Evolutionary conservation across 30 jellyfish, hydroid and myxozoan genomes (phyloP).

Genomic region (Aurelia aurita): DNA sequence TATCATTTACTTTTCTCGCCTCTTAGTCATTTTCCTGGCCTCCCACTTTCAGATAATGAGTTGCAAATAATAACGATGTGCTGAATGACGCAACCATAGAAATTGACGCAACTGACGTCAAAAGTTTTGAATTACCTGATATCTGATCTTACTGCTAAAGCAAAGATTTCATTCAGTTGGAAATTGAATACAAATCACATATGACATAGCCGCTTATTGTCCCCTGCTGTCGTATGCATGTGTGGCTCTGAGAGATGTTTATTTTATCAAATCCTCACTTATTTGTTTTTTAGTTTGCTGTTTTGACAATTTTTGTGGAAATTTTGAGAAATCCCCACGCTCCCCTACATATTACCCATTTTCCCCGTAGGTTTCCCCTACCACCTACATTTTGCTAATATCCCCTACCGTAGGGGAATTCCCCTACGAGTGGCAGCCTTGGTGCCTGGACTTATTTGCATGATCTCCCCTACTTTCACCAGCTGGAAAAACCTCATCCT

Average conservation of each 20-base stretch:
- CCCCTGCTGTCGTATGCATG: background rate
- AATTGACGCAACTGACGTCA: too few relatives aligned
- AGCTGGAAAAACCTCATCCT: too few relatives aligned
- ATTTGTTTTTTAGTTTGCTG: background rate
- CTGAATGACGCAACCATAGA: too few relatives aligned
- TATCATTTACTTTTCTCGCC: too few relatives aligned
- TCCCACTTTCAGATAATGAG: too few relatives aligned
- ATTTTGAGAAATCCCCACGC: background rate
- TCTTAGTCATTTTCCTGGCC: too few relatives aligned
- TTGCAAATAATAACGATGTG: too few relatives aligned
- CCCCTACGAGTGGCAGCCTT: constrained; percentile 73
- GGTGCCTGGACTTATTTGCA: too few relatives aligned
- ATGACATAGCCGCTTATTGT: too few relatives aligned
- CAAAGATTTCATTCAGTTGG: background rate
- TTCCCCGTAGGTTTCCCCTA: constrained; percentile 27
- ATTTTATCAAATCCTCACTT: background rate
- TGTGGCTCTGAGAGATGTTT: background rate
- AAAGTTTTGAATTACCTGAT: too few relatives aligned
- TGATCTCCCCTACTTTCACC: too few relatives aligned
- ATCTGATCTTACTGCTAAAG: background rate
- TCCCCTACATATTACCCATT: constrained; percentile 12
- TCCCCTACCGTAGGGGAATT: constrained; percentile 57
- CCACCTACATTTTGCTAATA: constrained; percentile 14
- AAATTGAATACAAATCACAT: background rate
- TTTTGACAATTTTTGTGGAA: background rate